Base-by-base conservation (phyloP, 2,888 invertebrate species). In the Orthosia gracilis region DNA sequence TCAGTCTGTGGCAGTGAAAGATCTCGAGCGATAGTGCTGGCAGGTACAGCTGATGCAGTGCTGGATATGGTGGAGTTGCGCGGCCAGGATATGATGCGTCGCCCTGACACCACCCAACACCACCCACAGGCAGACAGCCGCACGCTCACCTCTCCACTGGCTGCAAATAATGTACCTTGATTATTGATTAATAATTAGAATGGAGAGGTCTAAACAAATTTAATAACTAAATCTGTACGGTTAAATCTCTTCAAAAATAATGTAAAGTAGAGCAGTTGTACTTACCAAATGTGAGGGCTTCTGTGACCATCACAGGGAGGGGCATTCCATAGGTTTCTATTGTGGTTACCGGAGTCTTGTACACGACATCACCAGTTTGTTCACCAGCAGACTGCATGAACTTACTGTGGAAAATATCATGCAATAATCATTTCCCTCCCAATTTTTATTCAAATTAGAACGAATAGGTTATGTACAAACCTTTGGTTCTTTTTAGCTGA, bases 1-100 rank as follows among this genome's bases (percentile, higher is more conserved):
- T 99, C 99, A 86, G 99, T 99, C 83, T 99, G 98, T 0, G 99
- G 99, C 57, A 99, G 93, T 0, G 98, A 98, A 18, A 99, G 95
- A 91, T 99, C 99, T 54, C 98, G 97, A 85, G 99, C 99, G 61
- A 98, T 98, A 3, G 87, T 89, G 49, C 86, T 90, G 0, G 87
- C 84, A 2, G 89, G 97, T 70, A 89, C 84, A 0, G 87, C 83
- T 0, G 90, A 84, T 0, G 88, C 76, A 5, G 73, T 69, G 1
- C 79, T 86, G 5, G 82, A 83, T 1, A 83, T 65, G 2, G 70
- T 73, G 13, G 86, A 97, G 74, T 97, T 97, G 80, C 97, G 97
- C 70, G 98, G 98, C 99, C 99, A 99, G 12, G 99, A 97, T 45
- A 99, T 97, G 18, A 99, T 94, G 64, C 98, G 97, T 0, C 99